Evolutionary conservation across 53 echinoderm and acorn worm genomes (phyloP).

Genomic region (Temnopleurus reevesii): DNA sequence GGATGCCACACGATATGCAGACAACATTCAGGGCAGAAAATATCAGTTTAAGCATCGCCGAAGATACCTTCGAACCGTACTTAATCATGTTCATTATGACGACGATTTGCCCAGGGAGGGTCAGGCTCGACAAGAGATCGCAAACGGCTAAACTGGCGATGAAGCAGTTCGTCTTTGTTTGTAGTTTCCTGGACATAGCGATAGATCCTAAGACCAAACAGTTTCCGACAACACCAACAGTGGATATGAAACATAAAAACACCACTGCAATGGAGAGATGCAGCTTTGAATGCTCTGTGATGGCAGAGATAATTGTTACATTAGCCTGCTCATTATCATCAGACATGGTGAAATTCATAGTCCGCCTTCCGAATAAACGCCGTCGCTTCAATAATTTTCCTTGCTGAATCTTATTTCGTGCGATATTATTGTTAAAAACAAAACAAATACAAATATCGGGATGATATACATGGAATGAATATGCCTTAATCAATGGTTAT

Average conservation of each 20-base stretch:
- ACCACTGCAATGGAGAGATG: conserved; percentile 30
- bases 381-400: no score
- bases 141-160: conserved; percentile 39
- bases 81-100: conserved; percentile 31
- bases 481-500: no score
- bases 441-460: no score
- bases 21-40: conserved; percentile 44
- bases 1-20: conserved; percentile 46
- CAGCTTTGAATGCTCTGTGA: conserved; percentile 9
- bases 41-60: neutral
- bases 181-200: neutral
- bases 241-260: neutral
- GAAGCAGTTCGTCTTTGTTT: conserved; percentile 20
- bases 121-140: conserved; percentile 32
- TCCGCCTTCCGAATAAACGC: neutral
- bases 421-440: no score
- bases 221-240: conserved; percentile 20
- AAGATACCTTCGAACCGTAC: neutral
- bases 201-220: conserved; percentile 33
- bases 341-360: neutral
- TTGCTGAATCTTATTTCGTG: no score
- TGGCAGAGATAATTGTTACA: neutral
- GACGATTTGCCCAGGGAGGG: conserved; percentile 45
- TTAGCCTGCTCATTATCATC: neutral
- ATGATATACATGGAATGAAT: no score